phyloP scores from a whole-genome alignment of 2,888 invertebrate genomes.

The Aspidiotus destructor region DNA sequence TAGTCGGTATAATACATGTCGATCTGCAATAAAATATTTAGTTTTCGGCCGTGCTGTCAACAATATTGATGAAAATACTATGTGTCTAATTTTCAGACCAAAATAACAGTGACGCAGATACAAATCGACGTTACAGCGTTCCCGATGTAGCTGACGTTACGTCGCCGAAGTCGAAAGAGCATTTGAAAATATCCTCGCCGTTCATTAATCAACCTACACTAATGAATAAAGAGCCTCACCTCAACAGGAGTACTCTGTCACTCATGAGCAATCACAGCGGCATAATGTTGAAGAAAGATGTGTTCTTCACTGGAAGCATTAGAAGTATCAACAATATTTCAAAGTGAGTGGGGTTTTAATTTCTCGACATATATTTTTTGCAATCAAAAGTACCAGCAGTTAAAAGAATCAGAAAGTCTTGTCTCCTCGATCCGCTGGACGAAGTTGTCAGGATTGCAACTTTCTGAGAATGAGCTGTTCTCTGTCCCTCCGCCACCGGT shows the following conservation, averaged over 20 bases:
- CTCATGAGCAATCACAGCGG: slow-evolving; percentile 43
- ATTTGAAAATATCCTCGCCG: slow-evolving; percentile 22
- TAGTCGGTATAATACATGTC: too few relatives aligned
- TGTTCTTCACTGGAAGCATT: slow-evolving; percentile 76
- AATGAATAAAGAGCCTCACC: slow-evolving; percentile 4
- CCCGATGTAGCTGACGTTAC: slow-evolving; percentile 19
- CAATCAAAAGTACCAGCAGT: too few relatives aligned
- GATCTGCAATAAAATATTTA: too few relatives aligned
- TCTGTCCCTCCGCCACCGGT: too few relatives aligned
- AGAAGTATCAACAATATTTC: slow-evolving; percentile 40
- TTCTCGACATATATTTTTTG: too few relatives aligned
- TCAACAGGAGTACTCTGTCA: slow-evolving; percentile 23
- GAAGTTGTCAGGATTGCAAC: too few relatives aligned
- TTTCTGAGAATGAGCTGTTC: too few relatives aligned
- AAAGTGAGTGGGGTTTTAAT: slow-evolving; percentile 12
- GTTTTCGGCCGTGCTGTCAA: too few relatives aligned
- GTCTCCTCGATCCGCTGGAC: too few relatives aligned
- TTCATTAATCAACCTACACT: slow-evolving; percentile 28
- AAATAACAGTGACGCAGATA: background rate
- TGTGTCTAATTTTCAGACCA: background rate
- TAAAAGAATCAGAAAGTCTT: too few relatives aligned
- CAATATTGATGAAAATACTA: too few relatives aligned
- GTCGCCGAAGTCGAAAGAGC: slow-evolving; percentile 14
- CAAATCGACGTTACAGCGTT: slow-evolving; percentile 14
- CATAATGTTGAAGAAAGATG: slow-evolving; percentile 75